Evolutionary conservation across 2,113 vertebrate species (phyloP), one percentile per base, ranked within the genome.

Genomic region (Cyphomyrus plagiostoma): DNA sequence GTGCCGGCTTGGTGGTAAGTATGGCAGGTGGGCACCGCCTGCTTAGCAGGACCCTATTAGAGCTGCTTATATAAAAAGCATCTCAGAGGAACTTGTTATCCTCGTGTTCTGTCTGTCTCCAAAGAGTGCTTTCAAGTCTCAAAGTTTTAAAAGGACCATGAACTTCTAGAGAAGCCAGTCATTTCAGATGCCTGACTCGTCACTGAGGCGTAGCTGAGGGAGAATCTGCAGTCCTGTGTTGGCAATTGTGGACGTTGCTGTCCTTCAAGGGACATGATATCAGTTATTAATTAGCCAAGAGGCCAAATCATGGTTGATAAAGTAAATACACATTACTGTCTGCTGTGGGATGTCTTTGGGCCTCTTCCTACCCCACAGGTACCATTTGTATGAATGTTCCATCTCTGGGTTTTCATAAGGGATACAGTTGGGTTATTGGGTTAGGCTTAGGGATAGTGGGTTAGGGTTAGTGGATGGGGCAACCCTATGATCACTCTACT

Each of bases 31-130:
- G 62, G 74, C 30, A n/a, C 5, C 10, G 39, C 39, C 49, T 53
- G 9, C 70, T 50, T 82, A 39, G 70, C 49, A 42, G 30, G 77
- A 2, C 66, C 77, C 50, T 26, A 89, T 82, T 82, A 89, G 35
- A 49, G 35, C 49, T 56, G 17, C 39, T 80, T 80, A 70, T 70
- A 30, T 87, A 26, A 89, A 70, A 89, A 26, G 30, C 11, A 19
- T 89, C 88, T 89, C 74, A 53, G 45, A 83, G 49, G 74, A 82
- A 50, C 58, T 83, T 89, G 74, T 80, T 83, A 89, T 89, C 77
- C 48, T 89, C 30, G 21, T 56, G 19, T 82, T 23, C 48, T 53
- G 11, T 82, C 48, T n/a, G 35, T 21, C 21, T 80, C 77, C 23
- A 50, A 21, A 80, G 19, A 52, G 42, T 89, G n/a, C 74, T 42